Conservation (phyloP, 2,113 vertebrate genomes). For the Amazona guildingii region DNA sequence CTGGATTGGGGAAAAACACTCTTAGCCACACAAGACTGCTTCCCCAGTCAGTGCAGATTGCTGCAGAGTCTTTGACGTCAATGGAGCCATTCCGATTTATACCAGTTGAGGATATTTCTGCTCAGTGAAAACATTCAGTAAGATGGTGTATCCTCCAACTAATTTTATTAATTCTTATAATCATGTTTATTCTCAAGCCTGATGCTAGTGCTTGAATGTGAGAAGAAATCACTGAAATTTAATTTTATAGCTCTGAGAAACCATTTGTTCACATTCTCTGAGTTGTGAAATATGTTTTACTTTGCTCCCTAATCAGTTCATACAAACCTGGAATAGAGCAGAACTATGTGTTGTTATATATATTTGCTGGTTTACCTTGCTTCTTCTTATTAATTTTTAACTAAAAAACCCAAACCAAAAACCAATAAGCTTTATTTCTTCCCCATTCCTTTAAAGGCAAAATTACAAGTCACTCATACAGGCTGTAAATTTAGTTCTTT, state of each 20-base stretch:
- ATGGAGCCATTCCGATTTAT: neutral
- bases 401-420: neutral
- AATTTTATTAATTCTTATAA: slow-evolving; percentile 30
- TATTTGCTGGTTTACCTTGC: neutral
- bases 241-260: slow-evolving; percentile 23
- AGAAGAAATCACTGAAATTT: slow-evolving; percentile 2
- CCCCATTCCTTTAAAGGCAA: neutral
- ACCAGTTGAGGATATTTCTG: slow-evolving; percentile 1
- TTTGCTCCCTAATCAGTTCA: neutral
- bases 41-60: neutral
- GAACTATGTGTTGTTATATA: neutral
- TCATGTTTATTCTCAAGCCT: slow-evolving; percentile 2
- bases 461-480: neutral
- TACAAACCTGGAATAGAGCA: neutral
- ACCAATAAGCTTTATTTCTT: neutral
- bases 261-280: slow-evolving; percentile 2
- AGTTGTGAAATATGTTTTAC: slow-evolving; percentile 3
- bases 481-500: neutral
- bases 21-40: slow-evolving; percentile 17
- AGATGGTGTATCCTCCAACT: neutral
- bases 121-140: neutral
- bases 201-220: neutral
- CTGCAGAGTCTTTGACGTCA: slow-evolving; percentile 48
- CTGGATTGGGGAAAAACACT: neutral
- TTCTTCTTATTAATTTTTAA: neutral